Evolutionary conservation across 2,113 vertebrate species (phyloP).

Genomic region (Microcebus ravelobensis): DNA sequence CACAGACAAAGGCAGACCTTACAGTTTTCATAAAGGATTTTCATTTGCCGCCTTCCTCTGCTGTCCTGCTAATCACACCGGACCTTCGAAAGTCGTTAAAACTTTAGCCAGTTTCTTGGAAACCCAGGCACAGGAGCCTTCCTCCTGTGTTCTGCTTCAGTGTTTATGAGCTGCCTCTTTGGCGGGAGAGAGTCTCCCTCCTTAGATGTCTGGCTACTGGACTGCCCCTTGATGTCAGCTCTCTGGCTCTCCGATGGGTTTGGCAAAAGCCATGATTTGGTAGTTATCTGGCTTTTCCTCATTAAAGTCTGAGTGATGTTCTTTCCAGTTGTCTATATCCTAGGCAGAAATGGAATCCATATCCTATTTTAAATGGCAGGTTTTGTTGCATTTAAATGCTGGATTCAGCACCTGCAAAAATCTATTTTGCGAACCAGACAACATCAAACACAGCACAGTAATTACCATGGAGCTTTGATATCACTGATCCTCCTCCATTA

Average conservation of each 20-base stretch:
- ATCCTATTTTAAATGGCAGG: neutral
- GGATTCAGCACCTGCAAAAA: neutral
- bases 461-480: neutral
- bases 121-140: neutral
- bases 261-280: neutral
- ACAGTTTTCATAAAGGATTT: no score
- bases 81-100: neutral
- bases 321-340: neutral
- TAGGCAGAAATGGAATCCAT: neutral
- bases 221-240: neutral
- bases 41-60: neutral
- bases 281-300: neutral
- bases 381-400: neutral
- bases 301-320: neutral
- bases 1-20: no score
- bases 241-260: neutral
- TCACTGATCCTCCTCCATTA: neutral
- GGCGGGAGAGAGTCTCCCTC: neutral
- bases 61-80: neutral
- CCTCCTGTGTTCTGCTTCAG: neutral
- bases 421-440: neutral
- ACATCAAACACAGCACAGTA: fast-evolving
- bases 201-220: neutral
- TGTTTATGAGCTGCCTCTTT: neutral
- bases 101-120: neutral